A percentile compares a stretch with the other conserved stretches of the same genome.
Evolutionary conservation across 2,888 invertebrate species (phyloP).

Genomic region (Acronicta alni): DNA sequence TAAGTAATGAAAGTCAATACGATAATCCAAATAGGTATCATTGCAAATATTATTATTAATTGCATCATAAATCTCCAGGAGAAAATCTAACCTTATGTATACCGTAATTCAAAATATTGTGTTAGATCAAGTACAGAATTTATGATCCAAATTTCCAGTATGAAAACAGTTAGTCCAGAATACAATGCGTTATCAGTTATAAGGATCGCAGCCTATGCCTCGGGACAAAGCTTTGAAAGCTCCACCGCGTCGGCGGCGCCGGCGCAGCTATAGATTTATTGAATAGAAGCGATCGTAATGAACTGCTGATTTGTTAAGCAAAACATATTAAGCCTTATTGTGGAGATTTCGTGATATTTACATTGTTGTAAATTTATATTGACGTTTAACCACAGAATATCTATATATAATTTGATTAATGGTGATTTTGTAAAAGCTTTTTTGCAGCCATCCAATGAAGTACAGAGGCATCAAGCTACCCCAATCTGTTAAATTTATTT

Average conservation of each 20-base stretch:
- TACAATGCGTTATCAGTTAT: conserved; percentile 59
- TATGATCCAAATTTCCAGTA: conserved; percentile 45
- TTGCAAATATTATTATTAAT: conserved; percentile 1
- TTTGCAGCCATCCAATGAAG: no score
- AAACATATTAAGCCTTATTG: conserved; percentile 56
- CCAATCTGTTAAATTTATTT: no score
- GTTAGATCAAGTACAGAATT: conserved; percentile 46
- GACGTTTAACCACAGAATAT: neutral
- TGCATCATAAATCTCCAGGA: conserved; percentile 17
- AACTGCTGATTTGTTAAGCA: conserved; percentile 68
- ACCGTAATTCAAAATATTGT: conserved; percentile 30
- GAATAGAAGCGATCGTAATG: conserved; percentile 57
- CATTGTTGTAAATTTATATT: neutral
- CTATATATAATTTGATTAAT: neutral
- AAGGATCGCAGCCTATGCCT: conserved; percentile 59
- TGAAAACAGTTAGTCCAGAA: conserved; percentile 51
- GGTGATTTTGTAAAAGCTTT: no score
- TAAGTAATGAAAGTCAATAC: neutral
- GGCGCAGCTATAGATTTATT: conserved; percentile 53
- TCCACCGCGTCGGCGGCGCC: conserved; percentile 54
- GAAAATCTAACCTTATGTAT: conserved; percentile 17
- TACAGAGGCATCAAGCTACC: no score
- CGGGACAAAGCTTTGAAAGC: conserved; percentile 61
- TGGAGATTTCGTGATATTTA: conserved; percentile 25
- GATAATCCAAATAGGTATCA: neutral